A percentile compares a stretch with the other conserved stretches of the same genome.
Evolutionary conservation across 1,140 invertebrate species (phyloP).

Genomic region (Nephotettix cincticeps): DNA sequence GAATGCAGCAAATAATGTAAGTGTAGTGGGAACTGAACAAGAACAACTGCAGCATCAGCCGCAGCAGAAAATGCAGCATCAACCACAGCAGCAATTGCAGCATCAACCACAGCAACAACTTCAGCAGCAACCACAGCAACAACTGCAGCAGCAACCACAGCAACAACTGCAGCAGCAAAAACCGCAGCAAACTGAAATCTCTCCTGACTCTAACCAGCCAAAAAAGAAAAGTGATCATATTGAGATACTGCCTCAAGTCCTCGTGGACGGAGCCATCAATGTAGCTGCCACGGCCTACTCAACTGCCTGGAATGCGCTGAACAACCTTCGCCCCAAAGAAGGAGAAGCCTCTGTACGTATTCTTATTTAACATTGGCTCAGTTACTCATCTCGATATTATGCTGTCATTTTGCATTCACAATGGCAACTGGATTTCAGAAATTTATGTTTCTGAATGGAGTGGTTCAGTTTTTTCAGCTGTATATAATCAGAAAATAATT

Average conservation of each 20-base stretch:
- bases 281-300: not conserved
- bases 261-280: conserved; percentile 7
- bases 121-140: not conserved
- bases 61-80: not conserved
- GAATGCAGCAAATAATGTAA: too few species aligned
- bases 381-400: too few species aligned
- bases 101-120: not conserved
- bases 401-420: too few species aligned
- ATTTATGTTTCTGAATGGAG: too few species aligned
- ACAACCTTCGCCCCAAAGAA: not conserved
- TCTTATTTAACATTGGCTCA: too few species aligned
- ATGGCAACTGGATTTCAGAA: too few species aligned
- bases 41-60: too few species aligned
- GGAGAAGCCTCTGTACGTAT: too few species aligned
- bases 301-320: not conserved
- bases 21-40: too few species aligned
- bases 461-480: too few species aligned
- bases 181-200: not conserved
- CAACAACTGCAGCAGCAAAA: not conserved
- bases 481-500: too few species aligned
- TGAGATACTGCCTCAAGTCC: conserved; percentile 5
- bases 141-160: not conserved
- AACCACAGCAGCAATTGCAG: not conserved
- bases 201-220: not conserved
- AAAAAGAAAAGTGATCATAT: not conserved